Evolutionary conservation across 1,140 invertebrate genomes (phyloP).

Genomic region (Panagrolaimus sp.): DNA sequence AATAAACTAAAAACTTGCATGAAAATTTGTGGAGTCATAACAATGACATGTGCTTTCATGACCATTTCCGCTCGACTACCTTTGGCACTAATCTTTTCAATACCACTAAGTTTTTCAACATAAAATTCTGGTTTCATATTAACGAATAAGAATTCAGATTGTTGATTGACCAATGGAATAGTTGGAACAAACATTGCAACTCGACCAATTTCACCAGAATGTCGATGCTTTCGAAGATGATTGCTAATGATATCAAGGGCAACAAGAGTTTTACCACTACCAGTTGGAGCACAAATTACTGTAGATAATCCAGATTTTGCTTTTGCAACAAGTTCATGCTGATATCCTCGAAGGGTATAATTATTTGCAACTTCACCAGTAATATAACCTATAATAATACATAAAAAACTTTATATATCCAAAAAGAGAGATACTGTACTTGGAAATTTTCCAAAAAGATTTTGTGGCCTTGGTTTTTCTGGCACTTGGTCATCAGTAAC

Average conservation of each 20-base stretch:
- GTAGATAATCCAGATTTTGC: constrained; percentile 48
- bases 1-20: constrained; percentile 21
- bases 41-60: constrained; percentile 31
- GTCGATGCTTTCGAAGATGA: constrained; percentile 12
- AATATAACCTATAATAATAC: not conserved
- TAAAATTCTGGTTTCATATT: constrained; percentile 19
- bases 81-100: not conserved
- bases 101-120: not conserved
- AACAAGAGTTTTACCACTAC: constrained; percentile 51
- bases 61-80: not conserved
- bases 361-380: constrained; percentile 4
- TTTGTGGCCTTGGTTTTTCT: too few relatives aligned
- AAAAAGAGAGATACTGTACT: too few relatives aligned
- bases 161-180: constrained; percentile 49
- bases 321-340: constrained; percentile 40
- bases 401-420: too few relatives aligned
- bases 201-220: constrained; percentile 12
- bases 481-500: too few relatives aligned
- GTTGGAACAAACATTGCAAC: constrained; percentile 48
- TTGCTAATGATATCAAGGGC: constrained; percentile 46
- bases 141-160: constrained; percentile 22
- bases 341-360: constrained; percentile 36
- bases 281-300: constrained; percentile 54
- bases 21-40: constrained; percentile 47
- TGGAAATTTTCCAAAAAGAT: too few relatives aligned